A percentile compares a stretch with the other conserved stretches of the same genome.
phyloP scores from a whole-genome alignment of 2,113 vertebrate species.

The Festucalex cinctus region DNA sequence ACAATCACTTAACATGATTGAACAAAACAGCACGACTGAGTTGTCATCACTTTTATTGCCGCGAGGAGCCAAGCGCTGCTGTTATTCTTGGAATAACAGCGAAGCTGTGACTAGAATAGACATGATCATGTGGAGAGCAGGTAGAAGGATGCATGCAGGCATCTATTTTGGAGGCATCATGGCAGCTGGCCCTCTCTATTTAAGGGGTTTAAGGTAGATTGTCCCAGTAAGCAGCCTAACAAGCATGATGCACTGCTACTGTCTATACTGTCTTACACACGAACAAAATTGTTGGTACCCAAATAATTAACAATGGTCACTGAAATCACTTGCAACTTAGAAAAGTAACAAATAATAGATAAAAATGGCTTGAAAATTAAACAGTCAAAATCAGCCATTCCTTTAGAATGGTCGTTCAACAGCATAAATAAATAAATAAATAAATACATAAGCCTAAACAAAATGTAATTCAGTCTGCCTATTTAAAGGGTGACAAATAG shows the following conservation, averaged over 20 bases:
- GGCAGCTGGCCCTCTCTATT: conserved; percentile 27
- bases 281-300: too few relatives aligned
- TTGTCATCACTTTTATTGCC: conserved; percentile 63
- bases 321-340: too few relatives aligned
- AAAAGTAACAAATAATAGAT: too few relatives aligned
- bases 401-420: too few relatives aligned
- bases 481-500: too few relatives aligned
- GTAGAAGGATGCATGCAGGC: conserved; percentile 34
- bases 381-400: too few relatives aligned
- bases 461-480: too few relatives aligned
- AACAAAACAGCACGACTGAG: conserved; percentile 54
- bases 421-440: too few relatives aligned
- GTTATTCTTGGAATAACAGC: conserved; percentile 35
- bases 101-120: conserved; percentile 47
- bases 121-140: conserved; percentile 37
- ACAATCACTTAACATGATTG: conserved; percentile 72
- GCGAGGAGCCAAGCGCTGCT: conserved; percentile 52
- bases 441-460: too few relatives aligned
- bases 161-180: conserved; percentile 44
- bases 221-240: conserved; percentile 20
- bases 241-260: conserved; percentile 23
- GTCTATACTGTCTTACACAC: conserved; percentile 14
- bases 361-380: too few relatives aligned
- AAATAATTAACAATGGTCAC: too few relatives aligned
- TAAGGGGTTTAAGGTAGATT: conserved; percentile 20